Base-by-base conservation (phyloP, 2,113 vertebrate species). In the Cathartes aura region DNA sequence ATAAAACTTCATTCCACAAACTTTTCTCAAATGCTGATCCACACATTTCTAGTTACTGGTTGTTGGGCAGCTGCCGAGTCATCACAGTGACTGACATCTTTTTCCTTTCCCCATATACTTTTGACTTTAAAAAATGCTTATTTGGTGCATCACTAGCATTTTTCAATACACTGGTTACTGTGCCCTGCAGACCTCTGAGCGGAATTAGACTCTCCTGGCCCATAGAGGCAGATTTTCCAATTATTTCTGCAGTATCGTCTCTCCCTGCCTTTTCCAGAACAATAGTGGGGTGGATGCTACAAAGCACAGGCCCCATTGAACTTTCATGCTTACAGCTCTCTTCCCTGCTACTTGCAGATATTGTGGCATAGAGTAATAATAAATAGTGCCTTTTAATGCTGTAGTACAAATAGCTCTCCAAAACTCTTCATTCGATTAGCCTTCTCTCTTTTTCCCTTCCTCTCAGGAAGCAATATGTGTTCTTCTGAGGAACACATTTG, bases 101-200 rank as follows among this genome's bases (percentile, higher is more conserved):
- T 90, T 94, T 90, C 78, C 95, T 96, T 96, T 96, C 47, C 95
- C 91, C 74, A 85, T 85, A 82, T 81, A 93, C 34, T 81, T 23
- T 58, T 82, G 90, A 96, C 96, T 97, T 97, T 74, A 97, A 98
- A 98, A 98, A 97, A 89, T 93, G 93, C 97, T 97, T 97, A 89
- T 94, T 91, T 97, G 75, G 88, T 97, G 91, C 96, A 96, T 97
- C 97, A 94, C 90, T 93, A 97, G 94, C 97, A 97, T 89, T 94
- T 98, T 98, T 97, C 97, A 97, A 88, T 95, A 97, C 97, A 85
- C 78, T 73, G 48, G 93, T 87, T 96, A 93, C 96, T 91, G 89
- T 71, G 84, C 88, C 74, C 40, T 94, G 58, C 58, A 97, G 96
- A 98, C 95, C 94, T 97, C 88, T 84, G 86, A 83, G 90, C 79